Conservation (phyloP, 2,113 vertebrate genomes). For the Procavia capensis region DNA sequence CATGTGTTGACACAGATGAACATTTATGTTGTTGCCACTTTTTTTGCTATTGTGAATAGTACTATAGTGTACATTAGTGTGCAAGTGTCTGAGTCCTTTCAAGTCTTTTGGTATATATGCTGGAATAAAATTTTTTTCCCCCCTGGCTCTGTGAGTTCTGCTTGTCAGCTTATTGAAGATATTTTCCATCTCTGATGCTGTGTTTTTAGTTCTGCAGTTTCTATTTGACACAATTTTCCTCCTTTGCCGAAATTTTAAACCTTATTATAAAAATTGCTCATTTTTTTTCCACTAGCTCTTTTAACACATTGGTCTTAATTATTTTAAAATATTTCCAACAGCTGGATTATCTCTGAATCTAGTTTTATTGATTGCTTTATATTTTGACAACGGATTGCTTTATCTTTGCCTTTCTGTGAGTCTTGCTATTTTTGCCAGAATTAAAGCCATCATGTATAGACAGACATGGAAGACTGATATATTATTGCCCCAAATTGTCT, state of each 20-base stretch:
- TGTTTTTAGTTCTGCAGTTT: background rate
- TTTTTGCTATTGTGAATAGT: too few species aligned
- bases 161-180: background rate
- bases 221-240: background rate
- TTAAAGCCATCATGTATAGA: background rate
- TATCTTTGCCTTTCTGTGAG: background rate
- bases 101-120: too few species aligned
- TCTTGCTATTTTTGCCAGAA: background rate
- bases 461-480: background rate
- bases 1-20: too few species aligned
- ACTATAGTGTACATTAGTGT: too few species aligned
- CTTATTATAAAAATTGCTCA: background rate
- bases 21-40: too few species aligned
- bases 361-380: background rate
- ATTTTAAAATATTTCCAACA: constrained; percentile 12
- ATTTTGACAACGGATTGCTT: background rate
- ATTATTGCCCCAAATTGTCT: background rate
- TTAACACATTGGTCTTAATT: background rate
- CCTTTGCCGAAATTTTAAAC: background rate
- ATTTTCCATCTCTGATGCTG: background rate
- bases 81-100: too few species aligned
- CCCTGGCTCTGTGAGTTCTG: background rate
- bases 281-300: background rate
- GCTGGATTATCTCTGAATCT: background rate
- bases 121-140: too few species aligned